Conservation (phyloP, 2,888 invertebrate genomes). For the Tridacna gigas region DNA sequence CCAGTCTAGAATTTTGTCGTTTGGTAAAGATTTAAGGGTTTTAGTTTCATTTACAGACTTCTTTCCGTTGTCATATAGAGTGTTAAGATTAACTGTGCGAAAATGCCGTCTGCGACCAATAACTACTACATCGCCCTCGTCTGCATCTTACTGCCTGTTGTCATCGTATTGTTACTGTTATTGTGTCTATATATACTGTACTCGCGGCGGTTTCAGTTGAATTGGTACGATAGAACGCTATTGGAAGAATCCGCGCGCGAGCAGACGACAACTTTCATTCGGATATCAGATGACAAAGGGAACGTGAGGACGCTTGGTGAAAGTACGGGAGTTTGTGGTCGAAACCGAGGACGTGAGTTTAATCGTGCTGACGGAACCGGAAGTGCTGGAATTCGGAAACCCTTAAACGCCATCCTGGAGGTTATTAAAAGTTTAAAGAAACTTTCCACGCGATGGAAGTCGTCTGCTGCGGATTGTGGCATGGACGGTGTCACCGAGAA, state of each 20-base stretch:
- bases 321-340: slow-evolving; percentile 1
- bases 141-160: slow-evolving; percentile 43
- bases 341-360: slow-evolving; percentile 15
- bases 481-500: slow-evolving; percentile 22
- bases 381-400: slow-evolving; percentile 3
- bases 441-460: slow-evolving; percentile 58
- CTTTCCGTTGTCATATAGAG: neutral
- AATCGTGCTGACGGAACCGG: slow-evolving; percentile 10
- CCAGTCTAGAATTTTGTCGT: too few species aligned
- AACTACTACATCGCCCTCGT: slow-evolving; percentile 36
- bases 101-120: slow-evolving; percentile 18
- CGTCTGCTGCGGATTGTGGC: slow-evolving; percentile 31
- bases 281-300: slow-evolving; percentile 25
- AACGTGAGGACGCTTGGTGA: slow-evolving; percentile 1
- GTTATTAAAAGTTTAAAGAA: slow-evolving; percentile 59
- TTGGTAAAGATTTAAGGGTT: too few species aligned
- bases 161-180: slow-evolving; percentile 38
- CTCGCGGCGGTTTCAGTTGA: slow-evolving; percentile 87
- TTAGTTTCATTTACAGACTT: too few species aligned
- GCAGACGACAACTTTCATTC: slow-evolving; percentile 34
- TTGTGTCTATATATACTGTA: slow-evolving; percentile 87
- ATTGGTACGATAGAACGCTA: slow-evolving; percentile 88
- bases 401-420: slow-evolving; percentile 54
- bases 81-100: slow-evolving; percentile 6
- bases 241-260: slow-evolving; percentile 84